Percentiles rank a stretch among this genome's conserved stretches.
Conservation (phyloP, 2,888 invertebrate genomes). For the Caenorhabditis doughertyi region DNA sequence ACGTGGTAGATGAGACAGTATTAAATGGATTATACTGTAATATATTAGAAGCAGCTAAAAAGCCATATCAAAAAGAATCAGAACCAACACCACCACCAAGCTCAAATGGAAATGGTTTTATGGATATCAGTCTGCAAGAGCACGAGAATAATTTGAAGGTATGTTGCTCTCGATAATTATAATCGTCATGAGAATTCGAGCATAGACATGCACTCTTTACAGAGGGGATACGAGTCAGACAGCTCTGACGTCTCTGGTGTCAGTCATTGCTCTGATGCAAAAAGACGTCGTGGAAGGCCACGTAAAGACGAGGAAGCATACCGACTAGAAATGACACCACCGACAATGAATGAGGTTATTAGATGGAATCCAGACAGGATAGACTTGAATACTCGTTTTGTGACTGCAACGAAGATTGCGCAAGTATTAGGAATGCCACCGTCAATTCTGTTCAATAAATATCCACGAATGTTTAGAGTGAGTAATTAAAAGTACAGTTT, state of each 20-base stretch:
- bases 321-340: conserved; percentile 75
- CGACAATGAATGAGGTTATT: conserved; percentile 73
- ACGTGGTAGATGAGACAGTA: conserved; percentile 76
- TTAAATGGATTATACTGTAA: conserved; percentile 74
- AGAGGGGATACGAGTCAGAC: conserved; percentile 70
- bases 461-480: conserved; percentile 77
- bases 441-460: conserved; percentile 73
- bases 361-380: conserved; percentile 80
- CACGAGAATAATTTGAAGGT: conserved; percentile 60
- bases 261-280: conserved; percentile 61
- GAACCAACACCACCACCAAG: conserved; percentile 32
- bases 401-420: conserved; percentile 75
- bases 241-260: conserved; percentile 64
- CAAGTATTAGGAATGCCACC: conserved; percentile 63
- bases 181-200: no score
- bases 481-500: background rate
- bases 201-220: background rate
- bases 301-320: conserved; percentile 72
- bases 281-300: conserved; percentile 63
- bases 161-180: background rate
- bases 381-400: conserved; percentile 69
- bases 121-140: conserved; percentile 33
- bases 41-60: conserved; percentile 79
- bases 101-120: conserved; percentile 32
- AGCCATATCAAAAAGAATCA: conserved; percentile 64